phyloP scores from a whole-genome alignment of 2,113 vertebrate genomes.

The Triplophysa siluroides region DNA sequence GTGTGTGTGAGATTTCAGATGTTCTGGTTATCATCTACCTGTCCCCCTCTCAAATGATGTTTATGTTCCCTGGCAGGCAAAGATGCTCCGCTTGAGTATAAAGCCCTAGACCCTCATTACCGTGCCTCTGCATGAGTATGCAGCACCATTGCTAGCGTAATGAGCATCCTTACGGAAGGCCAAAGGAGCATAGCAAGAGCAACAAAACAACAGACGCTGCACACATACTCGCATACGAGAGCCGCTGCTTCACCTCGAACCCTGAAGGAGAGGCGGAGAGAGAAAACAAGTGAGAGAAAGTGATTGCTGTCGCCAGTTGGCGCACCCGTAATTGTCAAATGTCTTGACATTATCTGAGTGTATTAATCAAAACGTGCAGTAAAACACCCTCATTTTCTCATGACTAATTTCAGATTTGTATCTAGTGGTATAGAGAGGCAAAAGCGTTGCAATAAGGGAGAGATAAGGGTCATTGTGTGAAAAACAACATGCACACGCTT shows the following conservation, averaged over 20 bases:
- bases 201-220: constrained; percentile 18
- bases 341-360: constrained; percentile 75
- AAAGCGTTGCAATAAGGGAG: background rate
- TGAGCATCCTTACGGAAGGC: constrained; percentile 60
- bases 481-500: background rate
- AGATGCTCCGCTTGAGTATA: constrained; percentile 60
- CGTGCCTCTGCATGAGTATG: constrained; percentile 57
- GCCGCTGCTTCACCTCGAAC: constrained; percentile 50
- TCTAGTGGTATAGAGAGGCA: constrained; percentile 70
- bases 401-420: constrained; percentile 65
- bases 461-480: background rate
- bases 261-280: constrained; percentile 62
- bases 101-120: constrained; percentile 65
- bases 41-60: constrained; percentile 25
- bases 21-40: constrained; percentile 29
- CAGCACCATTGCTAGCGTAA: constrained; percentile 58
- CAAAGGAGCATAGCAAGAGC: constrained; percentile 34
- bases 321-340: constrained; percentile 59
- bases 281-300: constrained; percentile 56
- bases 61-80: constrained; percentile 37
- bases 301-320: constrained; percentile 61
- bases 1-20: background rate
- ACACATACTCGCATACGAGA: constrained; percentile 1
- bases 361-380: constrained; percentile 69
- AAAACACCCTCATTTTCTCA: constrained; percentile 70